Evolutionary conservation across 2,113 vertebrate species (phyloP).

Genomic region (Austrofundulus limnaeus): DNA sequence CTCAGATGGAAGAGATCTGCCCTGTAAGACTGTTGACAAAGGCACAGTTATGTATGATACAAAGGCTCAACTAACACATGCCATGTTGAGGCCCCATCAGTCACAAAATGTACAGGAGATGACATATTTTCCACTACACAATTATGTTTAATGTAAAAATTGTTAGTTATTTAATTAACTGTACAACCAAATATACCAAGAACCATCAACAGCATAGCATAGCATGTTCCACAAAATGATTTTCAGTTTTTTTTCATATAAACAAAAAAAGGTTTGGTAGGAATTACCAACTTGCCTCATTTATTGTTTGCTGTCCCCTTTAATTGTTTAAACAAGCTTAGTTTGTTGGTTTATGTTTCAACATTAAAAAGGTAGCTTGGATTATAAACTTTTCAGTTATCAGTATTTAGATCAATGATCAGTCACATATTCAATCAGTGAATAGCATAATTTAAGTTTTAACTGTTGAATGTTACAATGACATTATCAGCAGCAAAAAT

Average conservation of each 20-base stretch:
- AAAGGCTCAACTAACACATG: conserved; percentile 47
- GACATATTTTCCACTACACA: neutral
- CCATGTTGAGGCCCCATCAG: conserved; percentile 28
- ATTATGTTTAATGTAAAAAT: too few species aligned
- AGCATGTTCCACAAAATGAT: too few species aligned
- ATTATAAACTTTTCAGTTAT: neutral
- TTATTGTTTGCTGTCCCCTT: too few species aligned
- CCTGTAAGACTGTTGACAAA: conserved; percentile 67
- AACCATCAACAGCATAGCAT: too few species aligned
- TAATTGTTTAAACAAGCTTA: too few species aligned
- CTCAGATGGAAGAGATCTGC: conserved; percentile 72
- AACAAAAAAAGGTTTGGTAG: too few species aligned
- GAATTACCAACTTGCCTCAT: too few species aligned
- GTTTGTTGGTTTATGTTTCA: neutral
- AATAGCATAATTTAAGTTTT: neutral
- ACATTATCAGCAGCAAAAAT: too few species aligned
- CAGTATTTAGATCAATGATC: neutral
- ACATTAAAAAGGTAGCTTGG: neutral
- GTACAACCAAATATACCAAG: too few species aligned
- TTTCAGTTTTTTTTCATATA: too few species aligned
- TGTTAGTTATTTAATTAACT: too few species aligned
- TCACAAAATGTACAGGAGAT: conserved; percentile 29
- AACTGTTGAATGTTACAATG: too few species aligned
- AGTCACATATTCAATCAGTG: neutral
- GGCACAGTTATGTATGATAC: conserved; percentile 65